A percentile compares a stretch with the other conserved stretches of the same genome.
Conservation (phyloP, 2,888 invertebrate species). For the Amiota communis region DNA sequence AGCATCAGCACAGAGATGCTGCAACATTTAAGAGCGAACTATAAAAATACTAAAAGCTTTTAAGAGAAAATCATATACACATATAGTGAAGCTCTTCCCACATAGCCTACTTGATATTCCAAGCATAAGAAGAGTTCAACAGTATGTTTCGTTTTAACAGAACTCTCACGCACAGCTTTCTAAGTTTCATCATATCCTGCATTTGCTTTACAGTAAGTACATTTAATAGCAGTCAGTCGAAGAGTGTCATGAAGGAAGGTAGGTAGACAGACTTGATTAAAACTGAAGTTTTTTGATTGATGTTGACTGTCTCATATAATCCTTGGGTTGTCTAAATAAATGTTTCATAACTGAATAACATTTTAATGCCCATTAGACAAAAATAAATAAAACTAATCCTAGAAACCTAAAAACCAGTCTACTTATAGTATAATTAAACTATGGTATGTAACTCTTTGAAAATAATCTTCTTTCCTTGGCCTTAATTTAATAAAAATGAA, state of each 20-base stretch:
- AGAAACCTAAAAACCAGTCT: no score
- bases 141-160: not conserved
- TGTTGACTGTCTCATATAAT: no score
- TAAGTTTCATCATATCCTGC: not conserved
- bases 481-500: not conserved
- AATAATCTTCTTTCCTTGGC: not conserved
- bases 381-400: no score
- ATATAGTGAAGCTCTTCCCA: slow-evolving; percentile 41
- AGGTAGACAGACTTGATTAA: no score
- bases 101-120: not conserved
- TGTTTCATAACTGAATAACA: no score
- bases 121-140: slow-evolving; percentile 39
- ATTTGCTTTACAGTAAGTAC: not conserved
- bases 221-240: not conserved
- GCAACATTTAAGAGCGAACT: slow-evolving; percentile 45
- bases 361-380: no score
- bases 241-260: not conserved
- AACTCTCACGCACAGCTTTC: slow-evolving; percentile 21
- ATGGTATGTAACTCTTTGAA: no score
- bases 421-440: no score
- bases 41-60: slow-evolving; percentile 38
- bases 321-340: no score
- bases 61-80: not conserved
- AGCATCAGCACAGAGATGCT: slow-evolving; percentile 41
- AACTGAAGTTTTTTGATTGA: no score